Evolutionary conservation across 37 sponge, comb jelly and placozoan genomes (phyloP), one percentile per base, ranked within the genome.

Genomic region (Agelas oroides): DNA sequence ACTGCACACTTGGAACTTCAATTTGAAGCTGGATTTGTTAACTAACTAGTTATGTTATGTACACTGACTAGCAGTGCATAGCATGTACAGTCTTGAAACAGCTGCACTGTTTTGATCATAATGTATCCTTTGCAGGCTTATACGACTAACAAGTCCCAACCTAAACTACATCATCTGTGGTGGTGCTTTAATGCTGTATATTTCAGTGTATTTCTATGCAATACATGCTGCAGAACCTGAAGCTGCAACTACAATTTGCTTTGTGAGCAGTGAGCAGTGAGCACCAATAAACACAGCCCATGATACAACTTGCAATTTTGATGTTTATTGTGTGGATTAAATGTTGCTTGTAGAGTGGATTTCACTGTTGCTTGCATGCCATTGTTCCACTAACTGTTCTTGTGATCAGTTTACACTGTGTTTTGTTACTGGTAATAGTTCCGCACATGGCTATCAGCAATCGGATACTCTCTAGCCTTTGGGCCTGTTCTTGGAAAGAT

Each of bases 401-500:
- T 65, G 14, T 19, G 32, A 33, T 24, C 8, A 8, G 8, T 62
- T 62, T 62, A 33, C 66, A 24, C 15, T 18, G 31, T 65, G 31
- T 65, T 3, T 62, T 13, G 3, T 30, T 31, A n/a, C n/a, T n/a
- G n/a, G n/a, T n/a, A n/a, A 35, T 35, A 69, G 70, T 33, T 69
- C 21, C 70, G 32, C 34, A 25, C 36, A 11, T 69, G 70, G 70
- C 35, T 69, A 35, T 35, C 23, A 23, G 70, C 70, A 33, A 69
- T 69, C 6, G 70, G 77, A 59, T 54, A 57, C 61, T 33, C 59
- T 8, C 37, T 77, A 3, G 36, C 57, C 31, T 77, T 76, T 77
- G 59, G 61, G 59, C 53, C 77, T 35, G 56, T 77, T 6, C 77
- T 77, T 20, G 77, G 57, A 16, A 77, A 77, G 56, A 77, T 77